Base-by-base conservation (phyloP, 2,888 invertebrate species). In the Himalopsyche tibetana region DNA sequence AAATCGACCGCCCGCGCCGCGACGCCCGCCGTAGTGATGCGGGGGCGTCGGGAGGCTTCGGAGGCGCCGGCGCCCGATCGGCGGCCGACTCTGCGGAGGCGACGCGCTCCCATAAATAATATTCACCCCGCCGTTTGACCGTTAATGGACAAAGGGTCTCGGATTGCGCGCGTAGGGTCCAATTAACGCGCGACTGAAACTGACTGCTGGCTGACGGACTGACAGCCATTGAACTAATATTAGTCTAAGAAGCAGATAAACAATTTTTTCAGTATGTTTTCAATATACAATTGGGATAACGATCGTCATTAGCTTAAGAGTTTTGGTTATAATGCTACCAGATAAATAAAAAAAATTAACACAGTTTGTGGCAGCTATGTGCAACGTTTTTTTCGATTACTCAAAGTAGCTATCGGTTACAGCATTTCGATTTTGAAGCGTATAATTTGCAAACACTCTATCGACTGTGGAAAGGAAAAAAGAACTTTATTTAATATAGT, bases 121-220 rank as follows among this genome's bases (percentile, higher is more conserved):
- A 85, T 85, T 85, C 82, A 82, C 82, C 85, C 74, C 84, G 84
- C 55, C 85, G 85, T 82, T 40, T 85, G 85, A 85, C 85, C 85
- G 82, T 82, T 85, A 82, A 79, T 38, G 74, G 74, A 74, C 74
- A 74, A 74, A 74, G 74, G 28, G 36, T 74, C 74, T 74, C 74
- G 19, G 74, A 74, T 74, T 74, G 74, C 74, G 74, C 74, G 74
- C 74, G 36, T 74, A 74, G 36, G 82, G 82, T 40, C 82, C 82
- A 82, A 82, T 82, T 82, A 82, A 51, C 51, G 51, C 15, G 51
- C 51, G 12, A 51, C 51, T 15, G 51, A 51, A 51, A 55, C 55
- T 56, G 55, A 4, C 15, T 55, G 82, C 38, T 45, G 0, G 55
- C 55, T 56, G 55, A 55, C 55, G 28, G 56, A 82, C 40, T 40